Conservation (phyloP, 30 jellyfish, hydroid and myxozoan species). For the Cassiopea xamachana region DNA sequence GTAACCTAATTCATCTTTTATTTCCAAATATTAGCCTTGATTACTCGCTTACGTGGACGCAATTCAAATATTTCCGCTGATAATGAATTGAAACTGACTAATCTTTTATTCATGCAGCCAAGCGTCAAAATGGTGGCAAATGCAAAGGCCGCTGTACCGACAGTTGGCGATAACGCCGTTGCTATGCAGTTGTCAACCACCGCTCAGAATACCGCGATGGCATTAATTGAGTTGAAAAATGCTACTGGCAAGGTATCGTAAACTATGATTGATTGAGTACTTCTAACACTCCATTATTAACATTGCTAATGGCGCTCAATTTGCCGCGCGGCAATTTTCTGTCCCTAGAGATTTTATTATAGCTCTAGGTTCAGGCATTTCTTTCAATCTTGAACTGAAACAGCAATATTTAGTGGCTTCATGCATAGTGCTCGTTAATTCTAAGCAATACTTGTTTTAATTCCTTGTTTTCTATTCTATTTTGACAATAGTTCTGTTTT, state of each 20-base stretch:
- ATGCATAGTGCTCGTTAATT: too few relatives aligned
- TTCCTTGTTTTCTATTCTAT: too few relatives aligned
- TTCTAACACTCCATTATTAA: neutral
- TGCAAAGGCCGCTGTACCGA: constrained; percentile 96
- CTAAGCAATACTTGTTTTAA: too few relatives aligned
- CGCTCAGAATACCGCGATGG: constrained; percentile 83
- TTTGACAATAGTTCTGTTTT: too few relatives aligned
- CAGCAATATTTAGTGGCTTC: too few relatives aligned
- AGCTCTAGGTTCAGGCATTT: too few relatives aligned
- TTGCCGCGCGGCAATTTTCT: too few relatives aligned
- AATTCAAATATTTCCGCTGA: neutral
- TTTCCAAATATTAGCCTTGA: neutral
- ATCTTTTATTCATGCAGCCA: constrained; percentile 27
- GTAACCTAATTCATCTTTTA: neutral
- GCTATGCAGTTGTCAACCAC: constrained; percentile 89
- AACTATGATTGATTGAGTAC: neutral
- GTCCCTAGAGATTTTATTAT: too few relatives aligned
- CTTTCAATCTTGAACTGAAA: too few relatives aligned
- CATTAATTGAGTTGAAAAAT: constrained; percentile 83
- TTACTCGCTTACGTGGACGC: neutral
- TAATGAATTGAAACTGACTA: neutral
- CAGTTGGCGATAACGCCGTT: constrained; percentile 97
- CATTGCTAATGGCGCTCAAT: too few relatives aligned
- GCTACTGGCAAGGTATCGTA: constrained; percentile 91
- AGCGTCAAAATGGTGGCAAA: constrained; percentile 86